Evolutionary conservation across 1,140 invertebrate species (phyloP), one percentile per base, ranked within the genome.

Genomic region (Belonocnema kinseyi): DNA sequence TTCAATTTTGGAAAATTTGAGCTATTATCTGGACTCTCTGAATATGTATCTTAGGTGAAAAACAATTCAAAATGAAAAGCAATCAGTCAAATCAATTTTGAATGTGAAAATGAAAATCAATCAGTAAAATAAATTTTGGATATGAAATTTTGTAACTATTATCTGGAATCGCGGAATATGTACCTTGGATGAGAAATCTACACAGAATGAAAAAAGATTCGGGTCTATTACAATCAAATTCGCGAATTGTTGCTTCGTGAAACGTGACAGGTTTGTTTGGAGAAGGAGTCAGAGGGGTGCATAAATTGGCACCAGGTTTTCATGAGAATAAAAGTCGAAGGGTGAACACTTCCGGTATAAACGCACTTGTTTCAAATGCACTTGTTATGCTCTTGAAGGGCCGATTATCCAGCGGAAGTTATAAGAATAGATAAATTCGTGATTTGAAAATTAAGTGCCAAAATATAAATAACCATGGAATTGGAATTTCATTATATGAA

Each of bases 271-370:
- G 85, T 87, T 86, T 82, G 78, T 83, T 85, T 85, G 80, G 74
- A 81, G 76, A 71, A 77, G 74, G 77, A 78, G 83, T 86, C 82
- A 84, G 84, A 85, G 84, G 88, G 87, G 87, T 89, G 86, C 85
- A 88, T 88, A 88, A 85, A 87, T 89, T 88, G 85, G 76, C 73
- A 82, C 82, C 80, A 75, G 74, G 56, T 82, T 85, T 88, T 83
- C 81, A 80, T 78, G 76, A 75, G 76, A 78, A 84, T 79, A 78
- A 79, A 80, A 74, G 73, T 50, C 51, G 72, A 82, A 83, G 85
- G 82, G 79, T 83, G 78, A 85, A 80, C 79, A 85, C 82, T 86
- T 89, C 88, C 87, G 85, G 85, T 77, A 54, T 82, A 82, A 83
- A 77, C 79, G 82, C 77, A 82, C 83, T 87, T 84, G 78, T 83